Percentiles rank a stretch among this genome's conserved stretches.
Conservation (phyloP, 2,797 vertebrate genomes). For the Pangasius macronema region DNA sequence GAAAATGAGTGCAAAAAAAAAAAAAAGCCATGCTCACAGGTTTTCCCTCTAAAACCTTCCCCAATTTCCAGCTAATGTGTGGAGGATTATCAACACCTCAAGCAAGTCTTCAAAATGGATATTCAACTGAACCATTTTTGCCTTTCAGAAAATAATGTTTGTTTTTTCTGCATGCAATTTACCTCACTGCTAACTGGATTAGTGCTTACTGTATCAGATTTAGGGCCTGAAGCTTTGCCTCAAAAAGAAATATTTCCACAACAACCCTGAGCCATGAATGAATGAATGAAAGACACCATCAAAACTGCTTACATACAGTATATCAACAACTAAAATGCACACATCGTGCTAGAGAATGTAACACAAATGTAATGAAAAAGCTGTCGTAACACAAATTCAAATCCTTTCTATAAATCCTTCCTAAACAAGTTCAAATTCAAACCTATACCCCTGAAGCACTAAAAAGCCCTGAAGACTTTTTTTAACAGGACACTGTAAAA, state of each 20-base stretch:
- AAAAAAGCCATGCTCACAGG: neutral
- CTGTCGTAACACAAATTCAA: neutral
- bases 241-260: neutral
- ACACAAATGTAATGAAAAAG: neutral
- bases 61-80: neutral
- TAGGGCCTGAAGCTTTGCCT: neutral
- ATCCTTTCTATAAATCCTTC: neutral
- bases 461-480: no score
- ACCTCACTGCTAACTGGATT: conserved; percentile 1
- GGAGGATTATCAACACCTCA: neutral
- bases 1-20: neutral
- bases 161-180: neutral
- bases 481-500: neutral
- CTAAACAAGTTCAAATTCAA: no score
- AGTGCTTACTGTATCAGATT: neutral
- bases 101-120: neutral
- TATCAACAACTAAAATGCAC: neutral
- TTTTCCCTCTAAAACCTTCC: neutral
- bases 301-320: neutral
- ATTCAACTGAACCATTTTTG: neutral
- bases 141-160: neutral
- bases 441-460: neutral
- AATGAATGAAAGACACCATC: neutral
- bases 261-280: neutral
- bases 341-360: neutral